These are phyloP conservation scores for Parnassius mnemosyne DNA, from an alignment of 2,888 invertebrate species.

Conservation along the genomic window DNA sequence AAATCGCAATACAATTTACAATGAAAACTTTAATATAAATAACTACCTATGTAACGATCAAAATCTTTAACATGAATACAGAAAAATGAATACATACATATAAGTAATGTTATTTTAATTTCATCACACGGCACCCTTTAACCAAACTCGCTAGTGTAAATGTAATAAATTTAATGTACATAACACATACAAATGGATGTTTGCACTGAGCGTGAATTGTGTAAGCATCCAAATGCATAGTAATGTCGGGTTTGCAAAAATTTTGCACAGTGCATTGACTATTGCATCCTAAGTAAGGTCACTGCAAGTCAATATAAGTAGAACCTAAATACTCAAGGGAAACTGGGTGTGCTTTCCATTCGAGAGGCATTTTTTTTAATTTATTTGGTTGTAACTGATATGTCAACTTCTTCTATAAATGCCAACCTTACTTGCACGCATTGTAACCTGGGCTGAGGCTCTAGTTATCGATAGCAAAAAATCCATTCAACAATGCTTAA, in stretches of 20 bases:
- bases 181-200: constrained; percentile 10
- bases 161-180: constrained; percentile 6
- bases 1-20: too few relatives aligned
- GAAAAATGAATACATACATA: too few relatives aligned
- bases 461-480: too few relatives aligned
- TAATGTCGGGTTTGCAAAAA: constrained; percentile 25
- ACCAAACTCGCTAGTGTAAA: not conserved
- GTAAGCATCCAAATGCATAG: constrained; percentile 21
- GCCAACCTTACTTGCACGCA: too few relatives aligned
- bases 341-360: constrained; percentile 37
- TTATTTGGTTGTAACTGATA: constrained; percentile 1
- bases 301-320: constrained; percentile 35
- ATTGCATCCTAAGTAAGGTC: constrained; percentile 35
- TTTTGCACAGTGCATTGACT: constrained; percentile 23
- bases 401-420: too few relatives aligned
- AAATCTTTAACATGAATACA: too few relatives aligned
- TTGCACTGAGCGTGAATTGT: constrained; percentile 5
- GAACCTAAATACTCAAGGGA: constrained; percentile 44
- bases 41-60: too few relatives aligned
- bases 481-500: too few relatives aligned
- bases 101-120: not conserved
- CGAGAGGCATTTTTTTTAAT: constrained; percentile 29
- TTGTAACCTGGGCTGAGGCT: too few relatives aligned
- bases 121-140: not conserved
- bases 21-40: too few relatives aligned